Percentiles rank a stretch among this genome's conserved stretches.
These are phyloP conservation scores for Calosoma granatense DNA, from an alignment of 1,140 invertebrate genomes.

Conservation along the genomic window DNA sequence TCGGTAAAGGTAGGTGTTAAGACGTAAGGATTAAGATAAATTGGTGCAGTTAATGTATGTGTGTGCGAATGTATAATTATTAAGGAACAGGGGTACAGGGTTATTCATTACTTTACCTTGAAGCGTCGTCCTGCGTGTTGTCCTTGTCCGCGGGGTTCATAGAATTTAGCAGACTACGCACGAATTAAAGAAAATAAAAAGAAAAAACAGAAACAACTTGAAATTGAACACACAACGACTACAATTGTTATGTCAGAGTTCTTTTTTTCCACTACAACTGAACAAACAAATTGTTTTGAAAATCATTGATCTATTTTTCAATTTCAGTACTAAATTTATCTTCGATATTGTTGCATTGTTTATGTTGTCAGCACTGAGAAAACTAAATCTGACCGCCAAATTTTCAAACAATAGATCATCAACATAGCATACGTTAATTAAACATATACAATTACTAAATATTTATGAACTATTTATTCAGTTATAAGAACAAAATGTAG, in stretches of 20 bases:
- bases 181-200: slow-evolving; percentile 5
- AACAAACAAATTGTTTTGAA: slow-evolving; percentile 2
- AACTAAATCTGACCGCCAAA: background rate
- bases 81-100: too few relatives aligned
- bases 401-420: too few relatives aligned
- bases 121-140: slow-evolving; percentile 30
- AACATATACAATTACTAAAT: too few relatives aligned
- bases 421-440: too few relatives aligned
- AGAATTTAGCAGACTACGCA: slow-evolving; percentile 20
- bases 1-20: too few relatives aligned
- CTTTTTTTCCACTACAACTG: background rate
- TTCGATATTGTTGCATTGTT: background rate
- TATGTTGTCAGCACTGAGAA: background rate
- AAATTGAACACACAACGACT: background rate
- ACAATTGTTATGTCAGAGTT: background rate
- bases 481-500: too few relatives aligned
- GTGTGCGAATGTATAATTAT: too few relatives aligned
- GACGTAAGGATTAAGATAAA: too few relatives aligned
- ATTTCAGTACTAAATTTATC: background rate
- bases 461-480: too few relatives aligned
- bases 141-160: slow-evolving; percentile 30
- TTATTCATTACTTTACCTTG: slow-evolving; percentile 25
- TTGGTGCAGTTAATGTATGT: too few relatives aligned
- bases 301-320: slow-evolving; percentile 8
- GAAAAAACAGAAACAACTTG: background rate